Evolutionary conservation across 2,113 vertebrate genomes (phyloP).

Genomic region (Xiphophorus couchianus): DNA sequence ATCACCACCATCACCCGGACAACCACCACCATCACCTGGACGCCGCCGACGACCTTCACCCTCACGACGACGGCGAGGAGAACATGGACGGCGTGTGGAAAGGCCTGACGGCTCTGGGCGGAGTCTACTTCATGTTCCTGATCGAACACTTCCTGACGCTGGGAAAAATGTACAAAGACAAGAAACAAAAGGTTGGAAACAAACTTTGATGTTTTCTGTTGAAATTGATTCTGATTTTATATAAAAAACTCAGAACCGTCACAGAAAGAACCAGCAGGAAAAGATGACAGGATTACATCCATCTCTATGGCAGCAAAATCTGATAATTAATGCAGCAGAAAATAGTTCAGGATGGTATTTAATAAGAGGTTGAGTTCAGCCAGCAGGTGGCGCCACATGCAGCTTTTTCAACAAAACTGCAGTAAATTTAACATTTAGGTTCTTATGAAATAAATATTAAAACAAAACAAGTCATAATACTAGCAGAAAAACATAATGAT

Average conservation of each 20-base stretch:
- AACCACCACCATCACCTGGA: constrained; percentile 46
- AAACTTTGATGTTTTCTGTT: too few species aligned
- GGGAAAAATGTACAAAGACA: constrained; percentile 97
- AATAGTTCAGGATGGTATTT: too few species aligned
- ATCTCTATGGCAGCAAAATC: neutral
- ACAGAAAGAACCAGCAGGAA: too few species aligned
- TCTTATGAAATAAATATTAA: too few species aligned
- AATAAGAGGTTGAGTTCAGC: too few species aligned
- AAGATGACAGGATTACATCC: too few species aligned
- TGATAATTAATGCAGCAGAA: neutral
- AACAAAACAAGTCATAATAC: too few species aligned
- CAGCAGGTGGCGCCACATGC: neutral
- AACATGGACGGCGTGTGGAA: constrained; percentile 92
- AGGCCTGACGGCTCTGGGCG: constrained; percentile 91
- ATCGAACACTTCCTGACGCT: constrained; percentile 96
- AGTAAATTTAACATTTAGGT: too few species aligned
- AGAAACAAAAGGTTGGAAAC: constrained; percentile 89
- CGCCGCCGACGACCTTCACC: constrained; percentile 10
- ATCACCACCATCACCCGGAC: constrained; percentile 9
- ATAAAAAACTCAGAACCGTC: too few species aligned
- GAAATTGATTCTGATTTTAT: too few species aligned
- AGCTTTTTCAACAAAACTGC: neutral
- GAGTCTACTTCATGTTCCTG: constrained; percentile 98
- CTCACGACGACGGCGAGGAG: constrained; percentile 60
- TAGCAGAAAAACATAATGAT: too few species aligned